These are phyloP conservation scores for Chrysemys picta DNA, from an alignment of 2,113 vertebrate genomes.

Conservation along the genomic window DNA sequence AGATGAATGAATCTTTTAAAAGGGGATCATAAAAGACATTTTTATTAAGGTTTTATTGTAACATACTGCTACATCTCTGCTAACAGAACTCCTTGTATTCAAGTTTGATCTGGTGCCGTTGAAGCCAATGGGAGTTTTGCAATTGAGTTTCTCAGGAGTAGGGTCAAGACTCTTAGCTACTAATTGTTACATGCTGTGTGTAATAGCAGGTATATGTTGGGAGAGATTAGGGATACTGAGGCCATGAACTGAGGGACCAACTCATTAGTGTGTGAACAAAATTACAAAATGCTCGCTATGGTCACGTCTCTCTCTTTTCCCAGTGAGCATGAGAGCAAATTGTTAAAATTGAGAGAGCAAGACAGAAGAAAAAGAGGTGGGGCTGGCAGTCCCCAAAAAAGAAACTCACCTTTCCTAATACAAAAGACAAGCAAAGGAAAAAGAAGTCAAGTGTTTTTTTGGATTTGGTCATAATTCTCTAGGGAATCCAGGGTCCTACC, in stretches of 20 bases:
- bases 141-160: not conserved
- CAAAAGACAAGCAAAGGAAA: not conserved
- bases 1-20: not conserved
- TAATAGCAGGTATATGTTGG: not conserved
- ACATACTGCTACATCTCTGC: not conserved
- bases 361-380: not conserved
- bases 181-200: accelerated
- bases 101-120: not conserved
- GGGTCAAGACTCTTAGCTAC: not conserved
- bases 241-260: not conserved
- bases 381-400: not conserved
- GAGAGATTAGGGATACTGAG: not conserved
- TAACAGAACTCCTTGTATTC: not conserved
- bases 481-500: not conserved
- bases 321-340: not conserved
- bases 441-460: not conserved
- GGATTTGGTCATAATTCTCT: not conserved
- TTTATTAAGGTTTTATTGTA: not conserved
- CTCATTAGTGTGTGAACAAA: not conserved
- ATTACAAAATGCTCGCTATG: not conserved
- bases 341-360: not conserved
- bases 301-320: not conserved
- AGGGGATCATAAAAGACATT: accelerated
- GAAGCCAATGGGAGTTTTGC: not conserved
- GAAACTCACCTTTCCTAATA: not conserved